A percentile compares a stretch with the other conserved stretches of the same genome.
phyloP scores from a whole-genome alignment of 2,888 invertebrate species.

The Diaphora mendica region DNA sequence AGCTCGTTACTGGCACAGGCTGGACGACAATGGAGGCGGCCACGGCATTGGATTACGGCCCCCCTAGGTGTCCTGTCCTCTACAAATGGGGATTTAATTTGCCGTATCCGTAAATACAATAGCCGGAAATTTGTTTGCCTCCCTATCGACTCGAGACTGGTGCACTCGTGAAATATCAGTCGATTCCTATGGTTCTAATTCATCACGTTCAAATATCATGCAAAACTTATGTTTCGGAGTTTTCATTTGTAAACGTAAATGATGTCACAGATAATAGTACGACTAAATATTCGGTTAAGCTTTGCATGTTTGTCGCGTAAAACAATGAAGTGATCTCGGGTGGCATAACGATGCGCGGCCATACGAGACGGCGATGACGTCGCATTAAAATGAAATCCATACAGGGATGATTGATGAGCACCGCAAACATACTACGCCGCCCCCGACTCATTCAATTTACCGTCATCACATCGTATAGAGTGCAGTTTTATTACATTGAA shows the following conservation, averaged over 20 bases:
- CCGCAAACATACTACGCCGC: slow-evolving; percentile 76
- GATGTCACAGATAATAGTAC: slow-evolving; percentile 41
- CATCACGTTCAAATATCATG: too few relatives aligned
- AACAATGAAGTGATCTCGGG: slow-evolving; percentile 62
- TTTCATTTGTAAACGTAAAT: slow-evolving; percentile 15
- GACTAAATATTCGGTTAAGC: slow-evolving; percentile 50
- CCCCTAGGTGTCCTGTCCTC: slow-evolving; percentile 66
- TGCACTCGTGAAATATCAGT: slow-evolving; percentile 46
- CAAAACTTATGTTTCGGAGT: not conserved
- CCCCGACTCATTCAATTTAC: slow-evolving; percentile 82
- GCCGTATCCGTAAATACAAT: slow-evolving; percentile 79
- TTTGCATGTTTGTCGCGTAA: slow-evolving; percentile 50
- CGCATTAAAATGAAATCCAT: slow-evolving; percentile 86
- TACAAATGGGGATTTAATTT: slow-evolving; percentile 82
- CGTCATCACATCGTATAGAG: slow-evolving; percentile 60
- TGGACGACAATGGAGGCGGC: slow-evolving; percentile 73
- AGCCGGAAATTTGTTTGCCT: slow-evolving; percentile 70
- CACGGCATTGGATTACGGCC: slow-evolving; percentile 75
- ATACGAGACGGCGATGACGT: slow-evolving; percentile 82
- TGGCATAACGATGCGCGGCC: slow-evolving; percentile 67
- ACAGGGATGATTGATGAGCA: slow-evolving; percentile 83
- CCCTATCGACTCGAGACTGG: slow-evolving; percentile 59
- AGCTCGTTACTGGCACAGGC: slow-evolving; percentile 70
- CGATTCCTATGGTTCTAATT: slow-evolving; percentile 19
- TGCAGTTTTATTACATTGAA: slow-evolving; percentile 49